A percentile compares a stretch with the other conserved stretches of the same genome.
phyloP scores from a whole-genome alignment of 2,888 invertebrate genomes.

The Lutraria lutraria region DNA sequence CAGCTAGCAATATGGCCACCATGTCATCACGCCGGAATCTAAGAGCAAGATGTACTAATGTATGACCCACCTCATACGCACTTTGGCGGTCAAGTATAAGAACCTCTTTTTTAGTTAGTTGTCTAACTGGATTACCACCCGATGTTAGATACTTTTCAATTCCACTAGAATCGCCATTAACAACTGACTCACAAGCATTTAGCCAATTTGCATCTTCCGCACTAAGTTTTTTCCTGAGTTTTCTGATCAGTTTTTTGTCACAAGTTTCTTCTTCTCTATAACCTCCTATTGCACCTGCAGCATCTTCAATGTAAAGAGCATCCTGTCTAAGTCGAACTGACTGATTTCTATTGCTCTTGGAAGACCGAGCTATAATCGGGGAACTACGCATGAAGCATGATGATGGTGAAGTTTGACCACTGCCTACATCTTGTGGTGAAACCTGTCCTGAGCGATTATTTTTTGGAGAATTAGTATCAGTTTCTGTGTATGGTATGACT shows the following conservation, averaged over 20 bases:
- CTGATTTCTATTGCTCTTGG: constrained; percentile 46
- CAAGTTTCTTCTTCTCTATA: constrained; percentile 72
- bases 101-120: constrained; percentile 94
- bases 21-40: constrained; percentile 97
- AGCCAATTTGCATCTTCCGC: constrained; percentile 97
- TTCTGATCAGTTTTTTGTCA: constrained; percentile 89
- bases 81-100: constrained; percentile 94
- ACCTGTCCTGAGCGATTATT: constrained; percentile 60
- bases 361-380: constrained; percentile 52
- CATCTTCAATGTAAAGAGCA: constrained; percentile 57
- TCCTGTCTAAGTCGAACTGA: constrained; percentile 45
- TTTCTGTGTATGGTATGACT: constrained; percentile 48
- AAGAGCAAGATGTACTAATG: constrained; percentile 97
- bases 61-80: constrained; percentile 97
- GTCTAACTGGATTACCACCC: constrained; percentile 92
- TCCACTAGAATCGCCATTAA: constrained; percentile 94
- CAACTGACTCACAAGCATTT: constrained; percentile 96
- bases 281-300: constrained; percentile 71
- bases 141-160: constrained; percentile 95
- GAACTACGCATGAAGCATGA: constrained; percentile 47
- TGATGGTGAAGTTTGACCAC: constrained; percentile 59
- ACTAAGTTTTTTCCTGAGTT: constrained; percentile 89
- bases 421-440: constrained; percentile 42
- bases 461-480: constrained; percentile 61
- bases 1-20: constrained; percentile 89